Evolutionary conservation across 2,888 invertebrate genomes (phyloP).

Genomic region (Neoaliturus tenellus): DNA sequence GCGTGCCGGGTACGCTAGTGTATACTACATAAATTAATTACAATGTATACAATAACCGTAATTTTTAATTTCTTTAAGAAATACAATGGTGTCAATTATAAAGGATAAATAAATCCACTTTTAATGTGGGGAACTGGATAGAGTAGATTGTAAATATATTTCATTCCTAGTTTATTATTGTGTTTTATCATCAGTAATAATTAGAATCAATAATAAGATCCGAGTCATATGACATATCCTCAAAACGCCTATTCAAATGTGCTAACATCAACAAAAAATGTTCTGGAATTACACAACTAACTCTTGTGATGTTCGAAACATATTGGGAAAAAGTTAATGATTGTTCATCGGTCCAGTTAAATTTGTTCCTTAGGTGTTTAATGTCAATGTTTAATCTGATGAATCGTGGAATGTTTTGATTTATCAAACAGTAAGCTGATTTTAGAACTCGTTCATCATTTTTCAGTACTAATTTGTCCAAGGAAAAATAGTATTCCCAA

Average conservation of each 20-base stretch:
- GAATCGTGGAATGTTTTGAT: background rate
- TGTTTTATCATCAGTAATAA: background rate
- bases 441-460: background rate
- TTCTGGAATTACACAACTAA: background rate
- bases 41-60: too few relatives aligned
- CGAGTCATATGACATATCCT: background rate
- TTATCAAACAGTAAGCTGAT: background rate
- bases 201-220: background rate
- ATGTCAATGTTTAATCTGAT: background rate
- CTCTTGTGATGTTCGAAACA: background rate
- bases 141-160: too few relatives aligned
- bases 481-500: background rate
- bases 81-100: too few relatives aligned
- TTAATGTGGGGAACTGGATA: too few relatives aligned
- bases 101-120: too few relatives aligned
- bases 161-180: too few relatives aligned
- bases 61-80: too few relatives aligned
- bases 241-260: background rate
- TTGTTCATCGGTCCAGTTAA: background rate
- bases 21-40: too few relatives aligned
- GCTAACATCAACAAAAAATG: constrained; percentile 9
- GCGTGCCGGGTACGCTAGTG: too few relatives aligned
- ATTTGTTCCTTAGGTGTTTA: background rate
- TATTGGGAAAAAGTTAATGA: background rate
- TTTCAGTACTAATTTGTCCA: background rate